Percentiles rank a stretch among this genome's conserved stretches.
phyloP scores from a whole-genome alignment of 2,888 invertebrate species.

The Linnaemya tessellans region DNA sequence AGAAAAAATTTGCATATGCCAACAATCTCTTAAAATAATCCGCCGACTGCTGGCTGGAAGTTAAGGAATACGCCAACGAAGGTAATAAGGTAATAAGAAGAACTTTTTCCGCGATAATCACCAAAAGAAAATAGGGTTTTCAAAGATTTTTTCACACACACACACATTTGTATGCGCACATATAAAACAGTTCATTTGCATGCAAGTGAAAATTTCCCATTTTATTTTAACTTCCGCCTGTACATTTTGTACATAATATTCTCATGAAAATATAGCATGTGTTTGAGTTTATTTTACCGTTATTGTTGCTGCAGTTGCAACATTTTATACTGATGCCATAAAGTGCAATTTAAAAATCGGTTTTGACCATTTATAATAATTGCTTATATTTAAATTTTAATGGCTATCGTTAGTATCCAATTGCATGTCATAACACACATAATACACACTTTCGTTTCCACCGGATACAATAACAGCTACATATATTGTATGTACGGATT shows the following conservation, averaged over 20 bases:
- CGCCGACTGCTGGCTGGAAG: no score
- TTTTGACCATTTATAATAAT: slow-evolving; percentile 81
- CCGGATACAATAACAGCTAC: slow-evolving; percentile 9
- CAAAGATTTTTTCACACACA: no score
- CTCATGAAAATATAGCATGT: slow-evolving; percentile 15
- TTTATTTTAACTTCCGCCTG: neutral
- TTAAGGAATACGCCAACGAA: no score
- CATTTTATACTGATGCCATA: slow-evolving; percentile 61
- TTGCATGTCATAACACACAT: slow-evolving; percentile 66
- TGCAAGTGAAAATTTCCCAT: neutral
- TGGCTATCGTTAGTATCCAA: slow-evolving; percentile 78
- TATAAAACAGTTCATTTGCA: neutral
- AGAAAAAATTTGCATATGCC: no score
- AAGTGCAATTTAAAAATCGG: slow-evolving; percentile 76
- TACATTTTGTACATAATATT: slow-evolving; percentile 37
- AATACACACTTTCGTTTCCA: slow-evolving; percentile 19
- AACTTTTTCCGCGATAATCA: no score
- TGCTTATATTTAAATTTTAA: slow-evolving; percentile 82
- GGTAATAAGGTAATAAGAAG: no score
- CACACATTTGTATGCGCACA: no score
- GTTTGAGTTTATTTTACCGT: neutral
- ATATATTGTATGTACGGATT: no score
- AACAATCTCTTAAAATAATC: no score
- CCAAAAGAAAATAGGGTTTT: no score
- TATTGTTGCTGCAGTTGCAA: slow-evolving; percentile 43